A percentile compares a stretch with the other conserved stretches of the same genome.
phyloP scores from a whole-genome alignment of 92 coral and sea anemone genomes.

The Anthopleura xanthogrammica region DNA sequence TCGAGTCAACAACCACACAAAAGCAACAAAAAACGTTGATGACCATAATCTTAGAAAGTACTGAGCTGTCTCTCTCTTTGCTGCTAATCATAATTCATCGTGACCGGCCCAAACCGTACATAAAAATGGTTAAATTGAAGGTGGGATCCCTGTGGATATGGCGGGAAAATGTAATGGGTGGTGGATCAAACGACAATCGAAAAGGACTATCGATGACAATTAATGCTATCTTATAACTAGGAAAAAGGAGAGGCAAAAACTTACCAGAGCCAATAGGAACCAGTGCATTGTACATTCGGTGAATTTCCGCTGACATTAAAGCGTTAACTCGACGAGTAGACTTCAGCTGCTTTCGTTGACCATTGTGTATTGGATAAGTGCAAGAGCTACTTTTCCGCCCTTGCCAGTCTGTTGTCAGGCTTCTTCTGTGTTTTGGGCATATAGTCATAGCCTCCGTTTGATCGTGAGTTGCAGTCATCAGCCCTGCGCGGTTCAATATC shows the following conservation, averaged over 20 bases:
- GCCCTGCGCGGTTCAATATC: conserved; percentile 37
- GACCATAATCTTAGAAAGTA: no score
- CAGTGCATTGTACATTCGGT: conserved; percentile 22
- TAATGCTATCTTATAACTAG: no score
- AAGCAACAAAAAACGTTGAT: no score
- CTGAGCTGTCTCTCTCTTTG: no score
- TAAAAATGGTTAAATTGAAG: no score
- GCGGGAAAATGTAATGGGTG: no score
- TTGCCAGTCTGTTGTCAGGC: conserved; percentile 25
- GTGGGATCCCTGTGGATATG: no score
- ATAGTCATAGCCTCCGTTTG: conserved; percentile 34
- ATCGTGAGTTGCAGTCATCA: conserved; percentile 6
- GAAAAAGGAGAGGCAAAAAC: background rate
- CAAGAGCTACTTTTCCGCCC: conserved; percentile 33
- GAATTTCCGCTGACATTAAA: conserved; percentile 41
- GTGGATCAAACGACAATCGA: no score
- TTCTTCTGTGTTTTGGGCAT: conserved; percentile 36
- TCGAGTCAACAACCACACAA: no score
- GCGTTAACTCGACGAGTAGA: conserved; percentile 41
- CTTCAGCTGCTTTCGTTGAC: conserved; percentile 41
- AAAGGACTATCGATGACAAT: no score
- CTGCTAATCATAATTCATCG: no score
- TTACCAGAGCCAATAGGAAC: conserved; percentile 47
- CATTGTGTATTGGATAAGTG: conserved; percentile 41
- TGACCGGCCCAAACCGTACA: no score